Evolutionary conservation across 2,113 vertebrate species (phyloP).

Genomic region (Microcebus murinus): DNA sequence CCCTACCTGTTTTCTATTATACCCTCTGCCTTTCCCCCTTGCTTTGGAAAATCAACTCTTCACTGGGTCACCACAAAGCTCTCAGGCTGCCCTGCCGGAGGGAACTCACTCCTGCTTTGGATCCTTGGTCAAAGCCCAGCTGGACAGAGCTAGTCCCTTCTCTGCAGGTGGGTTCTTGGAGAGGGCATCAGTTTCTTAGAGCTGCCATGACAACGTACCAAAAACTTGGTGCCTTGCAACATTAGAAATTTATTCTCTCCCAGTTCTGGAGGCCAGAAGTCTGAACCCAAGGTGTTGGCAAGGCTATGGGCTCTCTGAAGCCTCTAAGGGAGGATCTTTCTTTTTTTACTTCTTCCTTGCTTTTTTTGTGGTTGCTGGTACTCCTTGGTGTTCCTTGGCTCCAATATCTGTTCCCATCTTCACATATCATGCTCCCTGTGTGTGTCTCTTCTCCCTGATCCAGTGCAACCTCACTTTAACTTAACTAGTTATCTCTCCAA

Average conservation of each 20-base stretch:
- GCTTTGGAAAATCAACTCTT: not conserved
- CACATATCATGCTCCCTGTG: not conserved
- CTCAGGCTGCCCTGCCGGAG: not conserved
- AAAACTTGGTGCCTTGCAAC: not conserved
- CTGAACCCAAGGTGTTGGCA: not conserved
- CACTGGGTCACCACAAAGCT: accelerated
- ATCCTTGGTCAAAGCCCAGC: not conserved
- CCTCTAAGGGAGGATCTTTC: accelerated
- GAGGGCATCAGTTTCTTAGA: not conserved
- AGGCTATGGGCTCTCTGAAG: not conserved
- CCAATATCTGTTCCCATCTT: not conserved
- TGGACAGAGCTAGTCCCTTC: not conserved
- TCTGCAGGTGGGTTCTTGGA: not conserved
- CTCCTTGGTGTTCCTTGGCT: not conserved
- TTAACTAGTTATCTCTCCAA: not conserved
- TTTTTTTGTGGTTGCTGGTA: not conserved
- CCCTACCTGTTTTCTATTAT: not conserved
- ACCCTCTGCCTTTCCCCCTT: not conserved
- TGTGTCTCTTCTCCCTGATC: not conserved
- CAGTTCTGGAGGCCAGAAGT: not conserved
- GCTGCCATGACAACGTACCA: not conserved
- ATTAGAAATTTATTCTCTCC: not conserved
- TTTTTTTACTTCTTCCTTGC: not conserved
- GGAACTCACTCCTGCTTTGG: not conserved
- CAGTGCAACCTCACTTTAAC: not conserved